Evolutionary conservation across 2,888 invertebrate genomes (phyloP).

Genomic region (Cerceris rybyensis): DNA sequence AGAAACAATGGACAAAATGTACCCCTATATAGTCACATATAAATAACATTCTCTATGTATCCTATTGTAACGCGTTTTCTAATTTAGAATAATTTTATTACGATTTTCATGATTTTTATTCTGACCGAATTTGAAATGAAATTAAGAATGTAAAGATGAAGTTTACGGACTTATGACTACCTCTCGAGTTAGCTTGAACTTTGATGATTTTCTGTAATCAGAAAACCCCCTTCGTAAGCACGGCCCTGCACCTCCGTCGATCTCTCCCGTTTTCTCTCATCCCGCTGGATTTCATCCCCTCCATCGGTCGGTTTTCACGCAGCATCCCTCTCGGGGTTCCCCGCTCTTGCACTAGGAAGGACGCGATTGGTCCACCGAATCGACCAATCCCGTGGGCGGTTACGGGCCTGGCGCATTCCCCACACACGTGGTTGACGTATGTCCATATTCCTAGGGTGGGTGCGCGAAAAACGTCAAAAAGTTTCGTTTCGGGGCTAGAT

Average conservation of each 20-base stretch:
- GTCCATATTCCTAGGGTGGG: conserved; percentile 74
- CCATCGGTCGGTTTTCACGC: conserved; percentile 49
- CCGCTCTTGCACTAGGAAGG: conserved; percentile 34
- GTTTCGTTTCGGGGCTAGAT: conserved; percentile 69
- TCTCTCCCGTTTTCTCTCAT: conserved; percentile 56
- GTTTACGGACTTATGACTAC: conserved; percentile 43
- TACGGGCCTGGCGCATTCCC: conserved; percentile 74
- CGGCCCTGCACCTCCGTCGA: conserved; percentile 46
- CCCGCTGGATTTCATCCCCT: conserved; percentile 53
- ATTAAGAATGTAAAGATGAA: conserved; percentile 30
- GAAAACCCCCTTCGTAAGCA: conserved; percentile 28
- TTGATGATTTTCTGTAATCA: conserved; percentile 41
- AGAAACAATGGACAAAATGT: too few species aligned
- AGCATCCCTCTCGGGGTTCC: conserved; percentile 51
- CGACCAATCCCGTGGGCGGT: conserved; percentile 69
- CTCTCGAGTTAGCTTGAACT: conserved; percentile 38
- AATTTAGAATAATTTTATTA: too few species aligned
- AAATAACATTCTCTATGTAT: too few species aligned
- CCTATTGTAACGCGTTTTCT: too few species aligned
- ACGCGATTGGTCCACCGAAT: conserved; percentile 61
- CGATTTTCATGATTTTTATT: conserved; percentile 22
- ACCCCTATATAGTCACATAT: too few species aligned
- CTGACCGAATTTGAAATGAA: conserved; percentile 13
- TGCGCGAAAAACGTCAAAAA: conserved; percentile 78
- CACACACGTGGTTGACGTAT: conserved; percentile 80